Evolutionary conservation across 2,113 vertebrate genomes (phyloP).

Genomic region (Dipodomys spectabilis): DNA sequence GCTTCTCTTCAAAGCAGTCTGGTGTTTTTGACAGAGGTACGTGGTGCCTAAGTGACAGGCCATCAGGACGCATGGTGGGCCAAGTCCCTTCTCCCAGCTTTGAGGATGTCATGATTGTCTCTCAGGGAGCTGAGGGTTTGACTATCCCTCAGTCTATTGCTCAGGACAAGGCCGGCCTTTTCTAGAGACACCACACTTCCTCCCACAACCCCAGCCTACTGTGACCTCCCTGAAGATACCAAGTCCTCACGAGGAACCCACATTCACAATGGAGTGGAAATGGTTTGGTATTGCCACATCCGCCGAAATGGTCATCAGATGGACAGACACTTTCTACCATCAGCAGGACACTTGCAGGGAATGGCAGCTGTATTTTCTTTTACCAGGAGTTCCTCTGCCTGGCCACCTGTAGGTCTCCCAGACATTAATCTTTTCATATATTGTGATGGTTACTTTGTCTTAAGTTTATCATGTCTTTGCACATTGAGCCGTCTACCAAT

Average conservation of each 20-base stretch:
- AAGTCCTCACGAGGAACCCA: conserved; percentile 4
- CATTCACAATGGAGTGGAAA: conserved; percentile 21
- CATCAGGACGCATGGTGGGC: neutral
- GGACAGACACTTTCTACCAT: neutral
- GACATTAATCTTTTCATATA: neutral
- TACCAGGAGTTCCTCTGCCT: no score
- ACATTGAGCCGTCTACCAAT: neutral
- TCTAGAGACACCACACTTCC: neutral
- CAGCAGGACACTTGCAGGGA: neutral
- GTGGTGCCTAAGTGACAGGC: neutral
- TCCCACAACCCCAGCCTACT: neutral
- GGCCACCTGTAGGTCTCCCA: neutral
- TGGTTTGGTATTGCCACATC: neutral
- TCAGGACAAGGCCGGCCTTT: neutral
- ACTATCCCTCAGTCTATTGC: neutral
- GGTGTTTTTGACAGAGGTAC: neutral
- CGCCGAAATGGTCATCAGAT: neutral
- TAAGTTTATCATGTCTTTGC: neutral
- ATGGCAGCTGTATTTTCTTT: neutral
- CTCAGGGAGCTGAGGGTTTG: neutral
- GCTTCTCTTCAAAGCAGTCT: conserved; percentile 29
- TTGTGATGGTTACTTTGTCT: neutral
- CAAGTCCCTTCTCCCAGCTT: neutral
- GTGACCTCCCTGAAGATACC: neutral
- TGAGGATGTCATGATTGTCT: neutral